Conservation (phyloP, 1,140 invertebrate genomes). For the Plectrocnemia conspersa region DNA sequence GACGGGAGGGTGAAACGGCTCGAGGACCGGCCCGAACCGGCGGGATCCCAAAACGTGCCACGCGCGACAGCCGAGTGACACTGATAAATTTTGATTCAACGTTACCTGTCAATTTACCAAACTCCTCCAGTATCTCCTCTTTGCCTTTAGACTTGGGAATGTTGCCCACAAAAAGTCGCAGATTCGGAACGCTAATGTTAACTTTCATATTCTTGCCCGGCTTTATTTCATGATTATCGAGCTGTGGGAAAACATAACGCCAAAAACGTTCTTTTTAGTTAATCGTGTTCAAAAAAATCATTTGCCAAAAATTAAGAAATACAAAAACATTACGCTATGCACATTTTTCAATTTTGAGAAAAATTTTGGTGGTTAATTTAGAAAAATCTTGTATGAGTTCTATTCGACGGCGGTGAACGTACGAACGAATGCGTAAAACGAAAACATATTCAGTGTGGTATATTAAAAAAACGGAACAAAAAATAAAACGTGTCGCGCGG, state of each 20-base stretch:
- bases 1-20: slow-evolving; percentile 12
- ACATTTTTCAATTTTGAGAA: no score
- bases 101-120: slow-evolving; percentile 99
- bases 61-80: neutral
- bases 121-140: slow-evolving; percentile 99
- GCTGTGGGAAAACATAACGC: slow-evolving; percentile 69
- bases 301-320: no score
- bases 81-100: slow-evolving; percentile 59
- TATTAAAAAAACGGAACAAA: no score
- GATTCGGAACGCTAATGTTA: slow-evolving; percentile 99
- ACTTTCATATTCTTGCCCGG: slow-evolving; percentile 98
- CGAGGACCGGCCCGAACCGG: slow-evolving; percentile 20
- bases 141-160: slow-evolving; percentile 99
- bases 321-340: no score
- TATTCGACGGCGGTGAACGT: no score
- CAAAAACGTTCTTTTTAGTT: slow-evolving; percentile 34
- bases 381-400: no score
- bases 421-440: no score
- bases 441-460: no score
- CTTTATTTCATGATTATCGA: slow-evolving; percentile 99
- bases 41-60: slow-evolving; percentile 12
- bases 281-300: slow-evolving; percentile 30
- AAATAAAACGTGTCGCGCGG: no score
- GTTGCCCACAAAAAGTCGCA: slow-evolving; percentile 99
- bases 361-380: no score